Evolutionary conservation across 2,797 vertebrate genomes (phyloP).

Genomic region (Chromobotia macracanthus): DNA sequence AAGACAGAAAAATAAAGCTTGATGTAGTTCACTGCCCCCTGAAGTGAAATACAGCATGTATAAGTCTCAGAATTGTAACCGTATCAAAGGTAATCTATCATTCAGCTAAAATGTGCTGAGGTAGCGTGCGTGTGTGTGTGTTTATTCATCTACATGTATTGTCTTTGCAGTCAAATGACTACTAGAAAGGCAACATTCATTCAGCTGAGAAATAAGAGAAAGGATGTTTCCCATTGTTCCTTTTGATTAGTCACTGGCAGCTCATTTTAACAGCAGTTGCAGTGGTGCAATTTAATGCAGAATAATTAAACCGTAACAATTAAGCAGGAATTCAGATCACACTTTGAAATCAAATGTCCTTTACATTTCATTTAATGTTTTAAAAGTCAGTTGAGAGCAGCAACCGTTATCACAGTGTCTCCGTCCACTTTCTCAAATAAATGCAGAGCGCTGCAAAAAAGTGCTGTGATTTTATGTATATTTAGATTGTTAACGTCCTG

Average conservation of each 20-base stretch:
- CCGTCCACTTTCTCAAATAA: background rate
- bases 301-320: conserved; percentile 3
- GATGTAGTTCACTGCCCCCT: conserved; percentile 27
- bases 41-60: conserved; percentile 45
- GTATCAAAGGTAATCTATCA: conserved; percentile 27
- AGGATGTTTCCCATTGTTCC: conserved; percentile 11
- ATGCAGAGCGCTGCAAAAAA: background rate
- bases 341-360: background rate
- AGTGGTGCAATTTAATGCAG: background rate
- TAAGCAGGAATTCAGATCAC: background rate
- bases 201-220: background rate
- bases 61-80: conserved; percentile 34
- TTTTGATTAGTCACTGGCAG: conserved; percentile 4
- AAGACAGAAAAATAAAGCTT: conserved; percentile 29
- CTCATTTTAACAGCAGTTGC: background rate
- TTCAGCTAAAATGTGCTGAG: conserved; percentile 42
- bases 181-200: background rate
- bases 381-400: background rate
- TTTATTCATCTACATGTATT: conserved; percentile 12
- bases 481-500: background rate
- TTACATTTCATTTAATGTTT: background rate
- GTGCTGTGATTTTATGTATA: background rate
- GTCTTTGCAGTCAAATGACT: conserved; percentile 5
- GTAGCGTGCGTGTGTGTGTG: conserved; percentile 2
- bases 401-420: background rate